Evolutionary conservation across 1,140 invertebrate species (phyloP).

Genomic region (Drosophila biarmipes): DNA sequence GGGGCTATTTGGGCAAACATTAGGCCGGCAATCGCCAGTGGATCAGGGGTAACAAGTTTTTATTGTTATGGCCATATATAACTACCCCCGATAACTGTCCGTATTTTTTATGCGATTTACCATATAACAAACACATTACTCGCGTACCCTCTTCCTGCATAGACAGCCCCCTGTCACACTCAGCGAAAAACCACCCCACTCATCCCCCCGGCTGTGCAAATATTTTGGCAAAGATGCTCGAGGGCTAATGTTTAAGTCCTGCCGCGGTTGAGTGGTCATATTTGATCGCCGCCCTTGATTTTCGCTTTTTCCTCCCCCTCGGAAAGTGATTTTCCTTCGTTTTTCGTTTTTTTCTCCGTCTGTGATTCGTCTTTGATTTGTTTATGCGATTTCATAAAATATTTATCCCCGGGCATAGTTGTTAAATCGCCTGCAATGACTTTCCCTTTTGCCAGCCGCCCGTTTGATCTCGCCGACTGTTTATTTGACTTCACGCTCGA

Average conservation of each 20-base stretch:
- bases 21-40: conserved; percentile 42
- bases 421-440: conserved; percentile 81
- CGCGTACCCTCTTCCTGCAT: conserved; percentile 14
- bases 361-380: conserved; percentile 82
- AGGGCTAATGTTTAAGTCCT: conserved; percentile 70
- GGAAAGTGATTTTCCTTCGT: conserved; percentile 68
- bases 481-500: conserved; percentile 82
- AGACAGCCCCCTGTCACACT: neutral
- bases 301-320: conserved; percentile 12
- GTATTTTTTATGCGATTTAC: conserved; percentile 80
- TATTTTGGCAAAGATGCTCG: conserved; percentile 71
- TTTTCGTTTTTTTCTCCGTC: conserved; percentile 54
- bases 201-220: conserved; percentile 59
- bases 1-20: conserved; percentile 68
- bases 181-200: neutral
- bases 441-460: conserved; percentile 66
- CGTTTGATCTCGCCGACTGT: conserved; percentile 64
- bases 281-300: conserved; percentile 76
- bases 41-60: conserved; percentile 62
- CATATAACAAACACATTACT: conserved; percentile 82
- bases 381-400: conserved; percentile 83
- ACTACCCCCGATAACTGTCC: conserved; percentile 24
- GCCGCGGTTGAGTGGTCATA: conserved; percentile 80
- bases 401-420: conserved; percentile 79
- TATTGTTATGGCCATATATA: conserved; percentile 64